Percentiles rank a stretch among this genome's conserved stretches.
These are phyloP conservation scores for Galerucella nymphaeae DNA, from an alignment of 2,888 invertebrate species.

Conservation along the genomic window DNA sequence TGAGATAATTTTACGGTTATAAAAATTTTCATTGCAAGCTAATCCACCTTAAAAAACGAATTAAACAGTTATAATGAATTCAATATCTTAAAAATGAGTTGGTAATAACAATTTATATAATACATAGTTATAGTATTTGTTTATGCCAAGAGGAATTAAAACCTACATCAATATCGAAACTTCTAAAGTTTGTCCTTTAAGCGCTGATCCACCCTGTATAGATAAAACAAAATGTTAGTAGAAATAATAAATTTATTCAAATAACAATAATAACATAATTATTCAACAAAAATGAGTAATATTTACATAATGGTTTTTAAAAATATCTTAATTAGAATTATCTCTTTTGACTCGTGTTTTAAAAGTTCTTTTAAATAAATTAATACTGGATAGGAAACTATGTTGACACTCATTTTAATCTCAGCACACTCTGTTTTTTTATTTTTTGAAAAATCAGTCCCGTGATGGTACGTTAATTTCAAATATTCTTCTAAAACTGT, in stretches of 20 bases:
- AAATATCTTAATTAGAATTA: constrained; percentile 2
- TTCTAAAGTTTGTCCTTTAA: not conserved
- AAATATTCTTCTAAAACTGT: not conserved
- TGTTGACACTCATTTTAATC: not conserved
- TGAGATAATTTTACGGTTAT: not conserved
- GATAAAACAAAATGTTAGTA: not conserved
- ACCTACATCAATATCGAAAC: not conserved
- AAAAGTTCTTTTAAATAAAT: constrained; percentile 2
- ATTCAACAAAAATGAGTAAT: not conserved
- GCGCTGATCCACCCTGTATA: not conserved
- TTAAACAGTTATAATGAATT: not conserved
- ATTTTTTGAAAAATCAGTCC: too few relatives aligned
- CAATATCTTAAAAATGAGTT: not conserved
- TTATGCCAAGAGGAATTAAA: too few relatives aligned
- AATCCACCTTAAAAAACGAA: not conserved
- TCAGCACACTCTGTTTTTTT: too few relatives aligned
- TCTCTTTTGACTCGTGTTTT: not conserved
- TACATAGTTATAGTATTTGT: too few relatives aligned
- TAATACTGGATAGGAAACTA: not conserved
- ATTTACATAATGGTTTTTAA: not conserved
- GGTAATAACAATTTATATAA: too few relatives aligned
- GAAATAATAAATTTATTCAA: constrained; percentile 10
- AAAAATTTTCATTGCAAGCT: not conserved
- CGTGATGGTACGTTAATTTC: too few relatives aligned
- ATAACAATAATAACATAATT: constrained; percentile 9